Base-by-base conservation (phyloP, 2,113 vertebrate genomes). In the Ctenomys sociabilis region DNA sequence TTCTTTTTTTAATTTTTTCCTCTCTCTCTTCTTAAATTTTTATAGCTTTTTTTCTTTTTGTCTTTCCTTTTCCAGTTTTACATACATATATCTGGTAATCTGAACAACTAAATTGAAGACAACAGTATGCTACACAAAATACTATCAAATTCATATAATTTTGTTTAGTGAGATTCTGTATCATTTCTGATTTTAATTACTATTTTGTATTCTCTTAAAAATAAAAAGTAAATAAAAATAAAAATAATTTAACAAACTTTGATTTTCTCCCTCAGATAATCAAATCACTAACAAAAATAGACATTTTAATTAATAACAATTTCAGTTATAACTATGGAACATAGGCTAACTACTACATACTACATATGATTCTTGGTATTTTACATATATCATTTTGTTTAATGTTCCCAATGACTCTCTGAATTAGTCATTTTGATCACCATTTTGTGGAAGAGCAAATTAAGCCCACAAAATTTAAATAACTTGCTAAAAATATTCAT, bases 361-460 rank as follows among this genome's bases (percentile, higher is more conserved):
- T 43, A 82, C 19, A 63, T 59, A 61, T 1, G 1, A 80, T 72
- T 59, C 2, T 35, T 3, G 59, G 45, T 19, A 88, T 40, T 73
- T 82, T 72, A 78, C 7, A 72, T 49, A 93, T 7, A 54, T 88
- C 26, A 81, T 43, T 85, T 68, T 78, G 52, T 63, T 86, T 88
- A 40, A 87, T 49, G 32, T 8, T 96, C 88, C 52, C 8, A 37
- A 80, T 75, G 61, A 68, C 8, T 43, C n/a, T 85, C 28, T 75
- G 49, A 87, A 93, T 68, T 95, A 63, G 12, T 63, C 90, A 63
- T 77, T 24, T 13, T 22, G 24, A 64, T 82, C n/a, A 63, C 32
- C 40, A 59, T 73, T 87, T 89, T 61, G 80, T 40, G 89, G 19
- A 81, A 87, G 35, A 89, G 30, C 26, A 91, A 91, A 83, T 73